Base-by-base conservation (phyloP, 1,140 invertebrate genomes). In the Hylyphantes graminicola region DNA sequence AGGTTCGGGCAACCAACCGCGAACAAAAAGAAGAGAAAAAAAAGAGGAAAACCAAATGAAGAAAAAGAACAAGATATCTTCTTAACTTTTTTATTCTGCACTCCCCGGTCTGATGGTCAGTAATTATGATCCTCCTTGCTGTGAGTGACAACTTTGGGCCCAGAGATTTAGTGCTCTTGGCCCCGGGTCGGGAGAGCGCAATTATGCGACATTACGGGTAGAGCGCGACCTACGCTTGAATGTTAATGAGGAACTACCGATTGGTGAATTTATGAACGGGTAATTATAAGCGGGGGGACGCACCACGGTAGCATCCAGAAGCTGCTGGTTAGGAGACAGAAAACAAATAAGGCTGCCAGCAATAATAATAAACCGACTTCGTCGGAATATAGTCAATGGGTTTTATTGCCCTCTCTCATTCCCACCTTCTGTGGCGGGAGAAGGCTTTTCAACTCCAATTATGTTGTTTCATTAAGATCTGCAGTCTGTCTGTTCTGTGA, bases 121-220 rank as follows among this genome's bases (percentile, higher is more conserved):
- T 78, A 78, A 78, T 78, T 78, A 78, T 78, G 54, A 78, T 78
- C 76, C 17, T 76, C 35, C 9, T 21, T 50, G 48, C 57, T 78
- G 63, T 78, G 76, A 78, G 61, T 78, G 63, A 67, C 76, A 78
- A 78, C 76, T 67, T 78, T 67, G 35, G 61, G 55, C 10, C 59
- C 4, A 70, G 67, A 63, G 63, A 78, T 78, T 78, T 78, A 78
- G 76, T 78, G 76, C 35, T 67, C 61, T 10, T 67, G 76, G 61
- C 76, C 61, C 76, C 35, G 35, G 35, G 35, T 35, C 13, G 63
- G 59, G 61, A 35, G 55, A 59, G 61, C 54, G 61, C 76, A 78
- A 78, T 78, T 78, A 78, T 78, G 76, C 76, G 61, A 78, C 76
- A 78, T 78, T 78, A 78, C 76, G 55, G 35, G 76, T 78, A 78